Conservation (phyloP, 2,797 vertebrate species). For the Linurgus olivaceus region DNA sequence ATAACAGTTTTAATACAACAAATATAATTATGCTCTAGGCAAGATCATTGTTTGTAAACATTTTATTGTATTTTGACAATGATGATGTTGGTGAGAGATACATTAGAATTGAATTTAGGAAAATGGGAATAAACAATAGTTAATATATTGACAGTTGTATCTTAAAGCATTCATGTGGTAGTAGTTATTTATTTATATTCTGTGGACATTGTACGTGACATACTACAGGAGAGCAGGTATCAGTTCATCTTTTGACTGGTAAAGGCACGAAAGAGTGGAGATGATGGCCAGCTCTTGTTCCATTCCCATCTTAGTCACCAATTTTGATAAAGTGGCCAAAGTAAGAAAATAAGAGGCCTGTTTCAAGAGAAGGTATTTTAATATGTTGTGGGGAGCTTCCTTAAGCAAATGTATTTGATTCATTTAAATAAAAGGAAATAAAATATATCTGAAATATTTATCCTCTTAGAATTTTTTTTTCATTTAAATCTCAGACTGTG, state of each 20-base stretch:
- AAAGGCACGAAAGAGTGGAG: neutral
- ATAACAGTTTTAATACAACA: neutral
- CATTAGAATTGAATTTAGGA: neutral
- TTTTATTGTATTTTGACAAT: neutral
- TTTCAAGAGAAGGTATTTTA: neutral
- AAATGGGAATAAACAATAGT: neutral
- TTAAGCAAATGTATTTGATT: neutral
- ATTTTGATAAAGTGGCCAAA: neutral
- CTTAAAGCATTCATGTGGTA: neutral
- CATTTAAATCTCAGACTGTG: neutral
- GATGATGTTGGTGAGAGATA: neutral
- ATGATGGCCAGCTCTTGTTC: neutral
- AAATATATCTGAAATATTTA: neutral
- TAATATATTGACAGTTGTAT: neutral
- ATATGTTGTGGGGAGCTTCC: rapidly evolving
- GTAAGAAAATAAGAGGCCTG: neutral
- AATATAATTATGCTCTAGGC: neutral
- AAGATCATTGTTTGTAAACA: neutral
- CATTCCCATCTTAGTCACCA: neutral
- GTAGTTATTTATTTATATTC: neutral
- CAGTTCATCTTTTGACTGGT: neutral
- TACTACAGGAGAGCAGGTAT: neutral
- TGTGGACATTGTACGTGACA: neutral
- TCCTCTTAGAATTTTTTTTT: neutral
- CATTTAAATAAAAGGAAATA: neutral